phyloP scores from a whole-genome alignment of 1,140 invertebrate species.

The Dendroctonus valens region DNA sequence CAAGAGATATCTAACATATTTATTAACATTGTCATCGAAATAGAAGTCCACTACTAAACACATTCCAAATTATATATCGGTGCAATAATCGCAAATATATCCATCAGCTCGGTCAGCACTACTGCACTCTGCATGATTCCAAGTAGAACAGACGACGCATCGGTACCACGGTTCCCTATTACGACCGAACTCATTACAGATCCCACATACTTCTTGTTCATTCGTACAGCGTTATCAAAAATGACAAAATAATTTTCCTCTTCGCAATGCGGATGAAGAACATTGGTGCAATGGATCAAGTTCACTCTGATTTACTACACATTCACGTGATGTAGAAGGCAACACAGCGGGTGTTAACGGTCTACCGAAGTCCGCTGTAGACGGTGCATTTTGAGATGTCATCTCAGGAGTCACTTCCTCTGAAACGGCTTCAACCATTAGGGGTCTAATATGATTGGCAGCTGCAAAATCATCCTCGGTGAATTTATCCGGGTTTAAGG shows the following conservation, averaged over 20 bases:
- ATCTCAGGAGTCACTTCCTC: not conserved
- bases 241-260: too few relatives aligned
- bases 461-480: conserved; percentile 13
- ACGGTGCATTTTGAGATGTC: not conserved
- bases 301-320: not conserved
- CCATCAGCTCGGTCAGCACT: conserved; percentile 7
- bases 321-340: conserved; percentile 8
- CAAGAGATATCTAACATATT: too few relatives aligned
- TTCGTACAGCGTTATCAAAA: too few relatives aligned
- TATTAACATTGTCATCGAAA: too few relatives aligned
- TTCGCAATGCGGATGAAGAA: not conserved
- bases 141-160: conserved; percentile 4
- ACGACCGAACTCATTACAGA: conserved; percentile 8
- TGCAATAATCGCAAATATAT: conserved; percentile 5
- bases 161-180: conserved; percentile 8
- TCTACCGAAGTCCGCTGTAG: not conserved
- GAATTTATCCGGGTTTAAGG: conserved; percentile 11
- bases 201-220: conserved; percentile 8
- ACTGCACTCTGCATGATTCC: conserved; percentile 13
- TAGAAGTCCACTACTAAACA: too few relatives aligned
- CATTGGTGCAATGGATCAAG: not conserved
- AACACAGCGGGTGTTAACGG: not conserved
- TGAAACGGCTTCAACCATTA: not conserved
- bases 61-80: too few relatives aligned
- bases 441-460: conserved; percentile 7